Base-by-base conservation (phyloP, 2,888 invertebrate genomes). In the Caenorhabditis japonica region DNA sequence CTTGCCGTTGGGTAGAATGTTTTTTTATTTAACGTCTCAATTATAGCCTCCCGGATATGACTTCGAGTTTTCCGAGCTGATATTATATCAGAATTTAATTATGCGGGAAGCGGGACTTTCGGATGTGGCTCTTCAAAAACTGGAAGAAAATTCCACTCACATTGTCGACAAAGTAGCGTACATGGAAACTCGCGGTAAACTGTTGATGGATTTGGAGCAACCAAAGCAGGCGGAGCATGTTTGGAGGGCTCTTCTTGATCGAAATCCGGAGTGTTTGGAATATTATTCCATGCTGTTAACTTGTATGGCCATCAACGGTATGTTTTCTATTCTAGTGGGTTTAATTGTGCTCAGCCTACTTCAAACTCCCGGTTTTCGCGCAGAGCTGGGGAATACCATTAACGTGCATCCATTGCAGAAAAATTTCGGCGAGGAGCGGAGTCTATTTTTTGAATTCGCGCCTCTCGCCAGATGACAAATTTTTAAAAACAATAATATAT, bases 61-160 rank as follows among this genome's bases (percentile, higher is more conserved):
- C 88, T 97, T 96, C 89, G 99, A 99, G 88, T 94, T 97, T 89
- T 96, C 97, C 87, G 99, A 99, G 89, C 90, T 99, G 85, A 90
- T 99, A 61, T 90, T 99, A 17, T 99, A 99, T 89, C 96, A 99
- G 90, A 96, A 95, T 89, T 92, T 94, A 92, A 94, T 99, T 58
- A 92, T 99, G 82, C 93, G 94, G 79, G 97, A 99, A 89, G 94
- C 95, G 0, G 94, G 94, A 23, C 93, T 94, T 86, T 91, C 92
- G 81, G 92, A 93, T 75, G 92, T 93, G 83, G 97, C 97, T 4
- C 89, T 99, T 73, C 92, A 92, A 80, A 96, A 97, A 90, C 91
- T 99, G 85, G 92, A 93, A 80, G 92, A 92, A 87, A 93, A 94
- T 89, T 92, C 94, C 87, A 91, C 91, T 81, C 93, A 94, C 90